These are phyloP conservation scores for Valencia hispanica DNA, from an alignment of 2,797 vertebrate species.

Conservation along the genomic window DNA sequence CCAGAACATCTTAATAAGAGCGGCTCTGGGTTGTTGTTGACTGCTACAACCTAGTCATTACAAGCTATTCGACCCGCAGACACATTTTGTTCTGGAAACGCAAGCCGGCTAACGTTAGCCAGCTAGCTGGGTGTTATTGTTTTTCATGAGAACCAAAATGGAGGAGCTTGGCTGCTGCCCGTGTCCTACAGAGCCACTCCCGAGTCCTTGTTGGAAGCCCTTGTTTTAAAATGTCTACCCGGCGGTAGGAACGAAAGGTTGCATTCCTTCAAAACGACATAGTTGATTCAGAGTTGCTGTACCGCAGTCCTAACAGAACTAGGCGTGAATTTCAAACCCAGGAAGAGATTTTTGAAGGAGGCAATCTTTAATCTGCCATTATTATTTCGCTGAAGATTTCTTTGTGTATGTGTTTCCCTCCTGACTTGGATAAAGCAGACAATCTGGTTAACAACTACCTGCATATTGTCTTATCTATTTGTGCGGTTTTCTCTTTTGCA, in stretches of 20 bases:
- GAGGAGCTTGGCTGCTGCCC: constrained; percentile 71
- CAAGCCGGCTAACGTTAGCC: constrained; percentile 65
- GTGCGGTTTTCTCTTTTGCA: not conserved
- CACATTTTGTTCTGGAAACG: constrained; percentile 22
- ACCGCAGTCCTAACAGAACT: constrained; percentile 35
- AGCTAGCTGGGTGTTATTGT: constrained; percentile 81
- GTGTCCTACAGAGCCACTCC: constrained; percentile 74
- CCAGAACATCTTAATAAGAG: not conserved
- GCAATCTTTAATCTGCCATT: not conserved
- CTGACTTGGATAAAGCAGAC: accelerated
- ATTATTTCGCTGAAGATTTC: not conserved
- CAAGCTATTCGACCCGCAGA: not conserved
- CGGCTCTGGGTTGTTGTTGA: accelerated
- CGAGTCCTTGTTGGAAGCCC: constrained; percentile 54
- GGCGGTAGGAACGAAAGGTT: not conserved
- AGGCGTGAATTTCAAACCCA: constrained; percentile 46
- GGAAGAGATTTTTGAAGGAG: constrained; percentile 31
- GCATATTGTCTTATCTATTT: not conserved
- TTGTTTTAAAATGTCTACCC: constrained; percentile 25
- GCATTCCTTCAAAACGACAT: not conserved
- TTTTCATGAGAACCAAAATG: constrained; percentile 83
- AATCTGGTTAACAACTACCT: not conserved
- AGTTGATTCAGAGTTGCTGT: not conserved
- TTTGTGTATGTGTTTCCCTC: not conserved
- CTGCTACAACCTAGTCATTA: not conserved